These are phyloP conservation scores for Cryptocheilus praepositus DNA, from an alignment of 2,888 invertebrate species.

Conservation along the genomic window DNA sequence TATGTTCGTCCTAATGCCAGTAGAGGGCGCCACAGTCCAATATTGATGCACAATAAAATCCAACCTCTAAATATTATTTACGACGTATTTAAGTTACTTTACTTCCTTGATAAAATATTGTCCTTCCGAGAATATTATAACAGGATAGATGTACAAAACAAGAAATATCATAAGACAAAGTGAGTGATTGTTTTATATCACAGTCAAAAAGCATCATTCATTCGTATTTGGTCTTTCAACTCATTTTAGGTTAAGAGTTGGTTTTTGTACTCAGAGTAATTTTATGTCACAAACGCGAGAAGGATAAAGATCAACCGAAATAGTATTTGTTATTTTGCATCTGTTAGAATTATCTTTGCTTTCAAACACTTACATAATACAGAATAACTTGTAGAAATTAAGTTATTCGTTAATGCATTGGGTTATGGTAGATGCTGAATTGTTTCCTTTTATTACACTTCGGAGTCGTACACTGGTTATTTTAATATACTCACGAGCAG, in stretches of 20 bases:
- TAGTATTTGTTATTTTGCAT: too few relatives aligned
- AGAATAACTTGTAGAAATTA: too few relatives aligned
- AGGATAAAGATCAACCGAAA: too few relatives aligned
- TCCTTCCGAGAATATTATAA: slow-evolving; percentile 1
- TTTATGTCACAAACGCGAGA: too few relatives aligned
- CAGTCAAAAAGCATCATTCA: not conserved
- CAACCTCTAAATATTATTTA: not conserved
- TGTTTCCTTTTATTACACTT: not conserved
- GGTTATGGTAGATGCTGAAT: not conserved
- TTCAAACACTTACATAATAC: too few relatives aligned
- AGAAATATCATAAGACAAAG: slow-evolving; percentile 18
- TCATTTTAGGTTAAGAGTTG: not conserved
- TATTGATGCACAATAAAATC: not conserved
- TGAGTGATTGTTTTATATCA: slow-evolving; percentile 19
- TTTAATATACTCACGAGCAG: too few relatives aligned
- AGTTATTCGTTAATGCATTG: too few relatives aligned
- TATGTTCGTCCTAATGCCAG: not conserved
- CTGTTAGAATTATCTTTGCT: too few relatives aligned
- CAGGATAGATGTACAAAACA: slow-evolving; percentile 30
- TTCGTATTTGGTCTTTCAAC: not conserved
- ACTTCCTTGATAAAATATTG: not conserved
- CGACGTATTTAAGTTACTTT: not conserved
- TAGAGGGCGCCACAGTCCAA: not conserved
- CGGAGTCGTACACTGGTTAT: too few relatives aligned
- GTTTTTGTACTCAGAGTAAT: too few relatives aligned